Percentiles rank a stretch among this genome's conserved stretches.
Conservation (phyloP, 2,888 invertebrate species). For the Parnassius smintheus region DNA sequence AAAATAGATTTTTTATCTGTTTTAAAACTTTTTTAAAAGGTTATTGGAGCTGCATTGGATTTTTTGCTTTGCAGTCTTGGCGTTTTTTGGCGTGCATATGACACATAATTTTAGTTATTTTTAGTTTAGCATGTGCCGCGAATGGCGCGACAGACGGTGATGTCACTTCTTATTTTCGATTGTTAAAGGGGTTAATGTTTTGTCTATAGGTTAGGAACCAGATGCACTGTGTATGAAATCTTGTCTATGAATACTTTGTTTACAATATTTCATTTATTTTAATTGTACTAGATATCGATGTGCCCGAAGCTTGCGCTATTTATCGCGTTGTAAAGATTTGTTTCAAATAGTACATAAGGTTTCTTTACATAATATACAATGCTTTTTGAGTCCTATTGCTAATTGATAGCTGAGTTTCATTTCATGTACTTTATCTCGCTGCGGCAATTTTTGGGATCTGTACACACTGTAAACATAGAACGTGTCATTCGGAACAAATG, state of each 20-base stretch:
- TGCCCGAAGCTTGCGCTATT: too few relatives aligned
- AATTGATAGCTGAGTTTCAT: too few relatives aligned
- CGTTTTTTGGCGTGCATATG: constrained; percentile 67
- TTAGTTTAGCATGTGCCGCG: constrained; percentile 70
- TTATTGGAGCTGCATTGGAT: constrained; percentile 52
- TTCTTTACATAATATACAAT: too few relatives aligned
- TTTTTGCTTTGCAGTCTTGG: constrained; percentile 49
- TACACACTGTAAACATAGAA: constrained; percentile 8
- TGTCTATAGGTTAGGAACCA: constrained; percentile 39
- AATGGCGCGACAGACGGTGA: constrained; percentile 73
- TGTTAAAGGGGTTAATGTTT: constrained; percentile 65
- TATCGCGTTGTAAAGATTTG: too few relatives aligned
- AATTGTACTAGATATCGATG: too few relatives aligned
- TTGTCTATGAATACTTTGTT: too few relatives aligned
- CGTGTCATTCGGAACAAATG: background rate
- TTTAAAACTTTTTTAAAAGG: constrained; percentile 40
- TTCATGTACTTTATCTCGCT: too few relatives aligned
- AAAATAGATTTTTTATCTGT: constrained; percentile 45
- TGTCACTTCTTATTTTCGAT: constrained; percentile 70
- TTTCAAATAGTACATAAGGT: too few relatives aligned
- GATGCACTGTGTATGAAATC: constrained; percentile 23
- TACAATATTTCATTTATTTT: too few relatives aligned
- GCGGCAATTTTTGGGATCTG: too few relatives aligned
- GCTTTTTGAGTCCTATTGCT: too few relatives aligned
- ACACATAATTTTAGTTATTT: constrained; percentile 70